Evolutionary conservation across 2,888 invertebrate species (phyloP).

Genomic region (Hydrotaea cyrtoneurina): DNA sequence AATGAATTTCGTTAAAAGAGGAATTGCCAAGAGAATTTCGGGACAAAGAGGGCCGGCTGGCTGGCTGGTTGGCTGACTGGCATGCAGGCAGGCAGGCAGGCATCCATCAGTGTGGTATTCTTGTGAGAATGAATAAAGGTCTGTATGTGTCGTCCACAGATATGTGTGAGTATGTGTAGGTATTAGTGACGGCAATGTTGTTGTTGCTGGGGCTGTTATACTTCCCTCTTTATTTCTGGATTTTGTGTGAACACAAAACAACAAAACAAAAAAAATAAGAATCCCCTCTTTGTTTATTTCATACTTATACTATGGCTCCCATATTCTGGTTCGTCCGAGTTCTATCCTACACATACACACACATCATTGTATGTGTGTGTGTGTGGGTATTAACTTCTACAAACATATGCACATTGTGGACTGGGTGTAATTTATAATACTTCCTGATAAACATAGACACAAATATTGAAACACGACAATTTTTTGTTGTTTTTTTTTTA

Average conservation of each 20-base stretch:
- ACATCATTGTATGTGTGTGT: background rate
- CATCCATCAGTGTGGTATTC: background rate
- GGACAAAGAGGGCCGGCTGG: background rate
- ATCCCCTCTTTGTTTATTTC: conserved; percentile 42
- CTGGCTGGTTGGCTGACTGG: background rate
- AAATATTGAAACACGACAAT: conserved; percentile 40
- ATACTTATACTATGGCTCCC: conserved; percentile 54
- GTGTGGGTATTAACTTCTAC: conserved; percentile 58
- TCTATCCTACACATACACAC: background rate
- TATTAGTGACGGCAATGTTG: background rate
- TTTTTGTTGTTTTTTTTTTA: background rate
- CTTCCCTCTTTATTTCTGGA: conserved; percentile 67
- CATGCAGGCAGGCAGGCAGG: background rate
- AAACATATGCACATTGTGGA: conserved; percentile 45
- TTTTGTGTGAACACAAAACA: conserved; percentile 38
- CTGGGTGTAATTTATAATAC: conserved; percentile 69
- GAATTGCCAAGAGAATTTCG: background rate
- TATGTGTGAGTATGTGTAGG: conserved; percentile 17
- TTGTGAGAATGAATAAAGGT: conserved; percentile 3
- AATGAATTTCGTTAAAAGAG: conserved; percentile 27
- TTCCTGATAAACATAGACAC: conserved; percentile 63
- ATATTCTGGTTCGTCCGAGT: conserved; percentile 55
- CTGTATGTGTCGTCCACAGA: background rate
- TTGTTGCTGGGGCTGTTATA: conserved; percentile 56
- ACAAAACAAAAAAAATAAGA: too few species aligned